Conservation (phyloP, 2,888 invertebrate species). For the Lottia gigantea region DNA sequence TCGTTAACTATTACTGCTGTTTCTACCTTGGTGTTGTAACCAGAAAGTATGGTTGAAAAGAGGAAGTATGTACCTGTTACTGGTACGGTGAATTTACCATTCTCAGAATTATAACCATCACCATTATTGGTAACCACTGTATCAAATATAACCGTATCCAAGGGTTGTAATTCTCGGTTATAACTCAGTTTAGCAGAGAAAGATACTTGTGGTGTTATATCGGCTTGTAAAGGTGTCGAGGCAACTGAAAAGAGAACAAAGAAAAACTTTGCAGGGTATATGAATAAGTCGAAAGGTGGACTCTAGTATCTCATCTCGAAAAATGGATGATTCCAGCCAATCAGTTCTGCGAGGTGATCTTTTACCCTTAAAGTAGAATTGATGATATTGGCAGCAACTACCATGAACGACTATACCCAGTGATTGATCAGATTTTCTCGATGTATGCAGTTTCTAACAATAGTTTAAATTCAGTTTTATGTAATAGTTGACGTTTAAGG, state of each 20-base stretch:
- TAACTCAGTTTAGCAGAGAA: constrained; percentile 38
- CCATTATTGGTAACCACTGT: constrained; percentile 35
- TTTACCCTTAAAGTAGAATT: too few species aligned
- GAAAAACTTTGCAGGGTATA: not conserved
- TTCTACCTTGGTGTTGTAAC: constrained; percentile 41
- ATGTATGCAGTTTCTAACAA: too few species aligned
- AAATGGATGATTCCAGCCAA: too few species aligned
- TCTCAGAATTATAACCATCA: constrained; percentile 33
- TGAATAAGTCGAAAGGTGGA: not conserved
- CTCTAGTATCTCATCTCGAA: too few species aligned
- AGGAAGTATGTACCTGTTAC: constrained; percentile 36
- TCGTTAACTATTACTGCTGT: constrained; percentile 38
- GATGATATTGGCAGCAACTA: too few species aligned
- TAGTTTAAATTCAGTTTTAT: too few species aligned
- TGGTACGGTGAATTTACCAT: constrained; percentile 38
- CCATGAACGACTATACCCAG: too few species aligned
- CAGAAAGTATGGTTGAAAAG: constrained; percentile 36
- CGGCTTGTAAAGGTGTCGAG: constrained; percentile 16
- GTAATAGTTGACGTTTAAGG: too few species aligned
- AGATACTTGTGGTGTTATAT: constrained; percentile 25
- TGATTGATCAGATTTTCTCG: too few species aligned
- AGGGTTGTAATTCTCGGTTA: constrained; percentile 37
- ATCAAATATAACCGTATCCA: constrained; percentile 39
- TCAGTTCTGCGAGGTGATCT: too few species aligned
- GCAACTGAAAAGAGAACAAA: not conserved